Base-by-base conservation (phyloP, 2,797 vertebrate species). In the Pseudopleuronectes americanus region DNA sequence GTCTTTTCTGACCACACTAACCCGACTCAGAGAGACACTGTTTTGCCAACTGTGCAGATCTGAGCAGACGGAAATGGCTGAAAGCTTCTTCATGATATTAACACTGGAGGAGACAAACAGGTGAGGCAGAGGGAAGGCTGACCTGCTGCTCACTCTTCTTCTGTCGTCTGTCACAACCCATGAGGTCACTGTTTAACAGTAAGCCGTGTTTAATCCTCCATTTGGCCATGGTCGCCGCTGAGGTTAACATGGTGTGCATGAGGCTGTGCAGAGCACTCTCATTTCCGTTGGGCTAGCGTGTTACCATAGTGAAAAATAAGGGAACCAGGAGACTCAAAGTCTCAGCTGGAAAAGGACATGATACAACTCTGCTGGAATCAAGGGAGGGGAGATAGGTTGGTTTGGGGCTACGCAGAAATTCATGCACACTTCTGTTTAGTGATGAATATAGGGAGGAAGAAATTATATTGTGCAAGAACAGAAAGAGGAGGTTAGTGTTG, bases 251-350 rank as follows among this genome's bases (percentile, higher is more conserved):
- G 81, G 84, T 88, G 86, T 79, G 64, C 70, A 68, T 90, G 89
- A 92, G 73, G 79, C 78, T 90, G 77, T 74, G 84, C 91, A 92
- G 91, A 87, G 79, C 89, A 79, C 73, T 52, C 77, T 88, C 57
- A 71, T 93, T 88, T 92, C 89, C 80, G 77, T 83, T 88, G 76
- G 86, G 81, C 70, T 82, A 83, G 77, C 67, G 49, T 64, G 91
- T 90, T 90, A 76, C 88, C 87, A 91, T 91, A 71, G 88, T 86
- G 86, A 92, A 91, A 91, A 92, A 91, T 90, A 89, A 78, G 71
- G 68, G 77, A 84, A 71, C 64, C 67, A 48, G 80, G 80, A 81
- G 79, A 61, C 86, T 74, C 51, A 52, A 76, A 81, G 89, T 77
- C 84, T 80, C 79, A 71, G 89, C 68, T 84, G 68, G 71, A 88